These are phyloP conservation scores for Leptarthrus brevirostris DNA, from an alignment of 2,888 invertebrate genomes.

Conservation along the genomic window DNA sequence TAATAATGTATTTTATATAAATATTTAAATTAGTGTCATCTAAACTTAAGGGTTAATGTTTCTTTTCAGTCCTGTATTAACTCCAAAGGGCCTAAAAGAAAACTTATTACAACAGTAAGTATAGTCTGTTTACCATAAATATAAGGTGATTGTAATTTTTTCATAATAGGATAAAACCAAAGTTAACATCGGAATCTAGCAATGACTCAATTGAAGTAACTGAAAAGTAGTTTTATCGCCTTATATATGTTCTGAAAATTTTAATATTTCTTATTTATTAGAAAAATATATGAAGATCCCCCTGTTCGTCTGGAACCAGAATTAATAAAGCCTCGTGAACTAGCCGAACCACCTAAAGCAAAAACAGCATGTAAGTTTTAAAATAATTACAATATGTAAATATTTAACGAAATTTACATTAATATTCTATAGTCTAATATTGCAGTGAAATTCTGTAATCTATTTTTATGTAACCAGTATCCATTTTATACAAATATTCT, in stretches of 20 bases:
- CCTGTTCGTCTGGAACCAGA: constrained; percentile 56
- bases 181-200: neutral
- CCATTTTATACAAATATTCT: no score
- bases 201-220: neutral
- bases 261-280: neutral
- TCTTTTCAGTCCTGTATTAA: neutral
- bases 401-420: neutral
- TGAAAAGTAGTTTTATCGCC: neutral
- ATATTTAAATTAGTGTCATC: no score
- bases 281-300: constrained; percentile 48
- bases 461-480: no score
- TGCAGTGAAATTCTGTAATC: constrained; percentile 66
- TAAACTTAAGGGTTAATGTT: no score
- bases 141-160: neutral
- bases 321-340: constrained; percentile 56
- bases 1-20: no score
- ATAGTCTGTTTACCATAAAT: neutral
- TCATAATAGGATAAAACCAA: constrained; percentile 1
- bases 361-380: constrained; percentile 62
- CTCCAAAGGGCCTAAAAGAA: constrained; percentile 15
- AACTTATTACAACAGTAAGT: constrained; percentile 18
- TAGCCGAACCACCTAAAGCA: constrained; percentile 58
- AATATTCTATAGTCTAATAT: constrained; percentile 60
- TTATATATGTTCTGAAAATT: neutral
- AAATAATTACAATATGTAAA: no score